These are phyloP conservation scores for Prostheceraeus crozeri DNA, from an alignment of 2,888 invertebrate species.

Conservation along the genomic window DNA sequence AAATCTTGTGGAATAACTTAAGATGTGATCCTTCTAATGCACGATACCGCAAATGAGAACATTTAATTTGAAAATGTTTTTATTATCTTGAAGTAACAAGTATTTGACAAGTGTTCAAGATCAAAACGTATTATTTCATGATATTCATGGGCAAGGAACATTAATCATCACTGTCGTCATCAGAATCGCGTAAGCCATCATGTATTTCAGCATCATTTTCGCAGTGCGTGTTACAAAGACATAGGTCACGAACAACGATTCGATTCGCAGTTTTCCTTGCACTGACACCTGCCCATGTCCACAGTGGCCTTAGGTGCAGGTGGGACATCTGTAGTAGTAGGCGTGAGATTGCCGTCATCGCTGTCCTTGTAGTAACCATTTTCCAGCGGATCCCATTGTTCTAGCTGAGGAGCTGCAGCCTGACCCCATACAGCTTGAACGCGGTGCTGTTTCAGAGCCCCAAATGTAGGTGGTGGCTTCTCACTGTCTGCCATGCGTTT, in stretches of 20 bases:
- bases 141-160: too few species aligned
- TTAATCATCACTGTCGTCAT: too few species aligned
- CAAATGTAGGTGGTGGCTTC: constrained; percentile 32
- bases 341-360: constrained; percentile 30
- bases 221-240: too few species aligned
- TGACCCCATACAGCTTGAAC: constrained; percentile 28
- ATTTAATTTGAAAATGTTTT: too few species aligned
- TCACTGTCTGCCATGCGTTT: constrained; percentile 26
- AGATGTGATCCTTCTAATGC: too few species aligned
- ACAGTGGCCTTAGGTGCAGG: constrained; percentile 32
- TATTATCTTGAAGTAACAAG: too few species aligned
- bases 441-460: constrained; percentile 30
- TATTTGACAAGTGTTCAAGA: too few species aligned
- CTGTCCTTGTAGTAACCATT: constrained; percentile 32
- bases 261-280: constrained; percentile 25
- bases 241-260: constrained; percentile 29
- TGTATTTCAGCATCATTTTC: too few species aligned
- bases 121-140: too few species aligned
- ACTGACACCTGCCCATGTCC: constrained; percentile 32
- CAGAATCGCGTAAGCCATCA: too few species aligned
- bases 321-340: constrained; percentile 26
- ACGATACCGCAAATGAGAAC: too few species aligned
- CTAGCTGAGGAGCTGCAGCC: constrained; percentile 23
- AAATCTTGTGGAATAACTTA: too few species aligned
- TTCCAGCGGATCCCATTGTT: constrained; percentile 18